Percentiles rank a stretch among this genome's conserved stretches.
These are phyloP conservation scores for Eurypyga helias DNA, from an alignment of 2,113 vertebrate genomes.

Conservation along the genomic window DNA sequence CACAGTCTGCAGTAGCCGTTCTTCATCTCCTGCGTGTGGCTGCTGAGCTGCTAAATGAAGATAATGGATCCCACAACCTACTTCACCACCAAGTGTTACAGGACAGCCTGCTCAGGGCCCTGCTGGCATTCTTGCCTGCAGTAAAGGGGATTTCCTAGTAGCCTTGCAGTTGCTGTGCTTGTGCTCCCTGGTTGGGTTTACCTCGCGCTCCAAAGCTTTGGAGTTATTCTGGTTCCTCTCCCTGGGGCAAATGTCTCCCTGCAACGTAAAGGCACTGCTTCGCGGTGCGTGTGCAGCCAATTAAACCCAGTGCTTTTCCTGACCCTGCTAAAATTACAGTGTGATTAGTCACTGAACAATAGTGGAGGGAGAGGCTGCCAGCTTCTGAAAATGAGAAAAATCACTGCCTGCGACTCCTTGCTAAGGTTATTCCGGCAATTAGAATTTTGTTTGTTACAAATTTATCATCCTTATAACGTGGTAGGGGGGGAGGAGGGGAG, in stretches of 20 bases:
- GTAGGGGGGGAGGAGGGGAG: accelerated
- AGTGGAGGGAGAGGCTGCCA: not conserved
- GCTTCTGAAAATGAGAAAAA: constrained; percentile 1
- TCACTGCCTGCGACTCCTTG: not conserved
- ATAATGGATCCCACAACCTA: constrained; percentile 22
- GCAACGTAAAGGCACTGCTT: not conserved
- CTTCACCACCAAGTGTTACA: not conserved
- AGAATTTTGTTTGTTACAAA: not conserved
- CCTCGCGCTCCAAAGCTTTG: accelerated
- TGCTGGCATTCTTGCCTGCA: not conserved
- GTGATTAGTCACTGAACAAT: not conserved
- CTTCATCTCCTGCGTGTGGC: not conserved
- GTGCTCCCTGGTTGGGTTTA: not conserved
- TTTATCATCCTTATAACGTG: not conserved
- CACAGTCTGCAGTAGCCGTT: not conserved
- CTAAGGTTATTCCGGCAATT: not conserved
- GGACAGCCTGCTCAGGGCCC: not conserved
- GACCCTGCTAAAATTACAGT: constrained; percentile 36
- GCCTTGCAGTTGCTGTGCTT: not conserved
- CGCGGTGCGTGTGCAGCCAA: not conserved
- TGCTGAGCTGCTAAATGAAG: constrained; percentile 40
- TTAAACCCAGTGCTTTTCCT: constrained; percentile 39
- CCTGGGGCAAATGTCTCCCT: not conserved
- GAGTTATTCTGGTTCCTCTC: not conserved
- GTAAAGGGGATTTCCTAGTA: not conserved